These are phyloP conservation scores for Druon quercuslanigerum DNA, from an alignment of 1,140 invertebrate species.

Conservation along the genomic window DNA sequence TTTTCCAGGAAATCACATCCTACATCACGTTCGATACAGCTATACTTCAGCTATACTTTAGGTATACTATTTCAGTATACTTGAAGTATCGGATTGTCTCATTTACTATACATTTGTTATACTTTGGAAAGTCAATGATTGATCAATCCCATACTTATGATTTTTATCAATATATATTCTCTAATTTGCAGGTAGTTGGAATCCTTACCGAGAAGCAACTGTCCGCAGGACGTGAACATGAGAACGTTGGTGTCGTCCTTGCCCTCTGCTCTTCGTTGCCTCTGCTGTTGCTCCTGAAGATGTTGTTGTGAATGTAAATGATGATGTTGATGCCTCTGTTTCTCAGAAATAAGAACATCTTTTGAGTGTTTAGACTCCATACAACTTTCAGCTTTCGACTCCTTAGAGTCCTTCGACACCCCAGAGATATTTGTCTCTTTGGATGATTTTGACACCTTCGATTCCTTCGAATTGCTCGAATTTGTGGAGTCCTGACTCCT, in stretches of 20 bases:
- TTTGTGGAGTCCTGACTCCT: constrained; percentile 70
- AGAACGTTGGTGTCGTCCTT: constrained; percentile 66
- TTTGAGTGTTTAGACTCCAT: constrained; percentile 68
- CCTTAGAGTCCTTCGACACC: constrained; percentile 50
- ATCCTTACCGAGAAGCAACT: constrained; percentile 66
- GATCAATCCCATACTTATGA: too few species aligned
- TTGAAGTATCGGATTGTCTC: too few species aligned
- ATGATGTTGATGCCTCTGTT: constrained; percentile 52
- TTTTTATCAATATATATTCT: too few species aligned
- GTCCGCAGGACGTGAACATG: constrained; percentile 71
- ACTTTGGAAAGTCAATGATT: too few species aligned
- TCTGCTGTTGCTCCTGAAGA: constrained; percentile 51
- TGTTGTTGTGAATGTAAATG: constrained; percentile 47
- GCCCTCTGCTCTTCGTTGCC: constrained; percentile 40
- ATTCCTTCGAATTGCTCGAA: constrained; percentile 64
- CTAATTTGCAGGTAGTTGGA: constrained; percentile 33
- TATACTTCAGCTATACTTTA: too few species aligned
- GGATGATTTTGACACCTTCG: constrained; percentile 57
- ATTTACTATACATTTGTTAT: too few species aligned
- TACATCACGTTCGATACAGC: too few species aligned
- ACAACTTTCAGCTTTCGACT: constrained; percentile 64
- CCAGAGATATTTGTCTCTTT: constrained; percentile 59
- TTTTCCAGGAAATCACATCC: too few species aligned
- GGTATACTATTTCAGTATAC: too few species aligned
- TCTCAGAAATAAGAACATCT: constrained; percentile 66